Evolutionary conservation across 2,797 vertebrate genomes (phyloP).

Genomic region (Neosilurus hyrtlii): DNA sequence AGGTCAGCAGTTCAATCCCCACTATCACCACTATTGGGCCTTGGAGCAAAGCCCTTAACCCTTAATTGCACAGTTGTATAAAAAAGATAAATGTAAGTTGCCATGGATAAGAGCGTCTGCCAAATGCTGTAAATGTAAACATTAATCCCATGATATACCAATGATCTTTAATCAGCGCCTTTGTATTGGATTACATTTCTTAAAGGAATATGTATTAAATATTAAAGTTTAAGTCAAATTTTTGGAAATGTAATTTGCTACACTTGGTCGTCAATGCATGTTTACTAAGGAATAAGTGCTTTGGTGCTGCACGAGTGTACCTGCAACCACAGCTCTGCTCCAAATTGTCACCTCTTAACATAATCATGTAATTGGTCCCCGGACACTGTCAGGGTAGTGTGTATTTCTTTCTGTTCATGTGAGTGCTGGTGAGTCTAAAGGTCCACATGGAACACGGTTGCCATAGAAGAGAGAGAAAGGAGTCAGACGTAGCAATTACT

Average conservation of each 20-base stretch:
- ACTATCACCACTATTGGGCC: no score
- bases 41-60: no score
- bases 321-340: constrained; percentile 72
- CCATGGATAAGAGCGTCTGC: no score
- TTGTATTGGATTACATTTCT: neutral
- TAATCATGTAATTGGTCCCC: constrained; percentile 76
- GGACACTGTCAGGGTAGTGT: constrained; percentile 57
- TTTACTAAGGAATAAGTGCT: constrained; percentile 22
- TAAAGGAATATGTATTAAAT: neutral
- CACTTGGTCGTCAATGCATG: constrained; percentile 18
- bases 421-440: constrained; percentile 60
- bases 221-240: neutral
- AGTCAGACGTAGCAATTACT: constrained; percentile 73
- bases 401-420: constrained; percentile 43
- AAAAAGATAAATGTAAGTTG: no score
- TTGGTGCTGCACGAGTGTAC: constrained; percentile 57
- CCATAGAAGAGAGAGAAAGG: constrained; percentile 65
- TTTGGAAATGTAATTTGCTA: constrained; percentile 24
- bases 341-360: constrained; percentile 73
- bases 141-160: neutral
- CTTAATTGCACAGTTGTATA: no score
- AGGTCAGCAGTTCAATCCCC: no score
- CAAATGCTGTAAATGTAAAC: no score
- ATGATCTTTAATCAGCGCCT: neutral
- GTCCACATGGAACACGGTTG: constrained; percentile 71